Conservation (phyloP, 2,113 vertebrate species). For the Entelurus aequoreus region DNA sequence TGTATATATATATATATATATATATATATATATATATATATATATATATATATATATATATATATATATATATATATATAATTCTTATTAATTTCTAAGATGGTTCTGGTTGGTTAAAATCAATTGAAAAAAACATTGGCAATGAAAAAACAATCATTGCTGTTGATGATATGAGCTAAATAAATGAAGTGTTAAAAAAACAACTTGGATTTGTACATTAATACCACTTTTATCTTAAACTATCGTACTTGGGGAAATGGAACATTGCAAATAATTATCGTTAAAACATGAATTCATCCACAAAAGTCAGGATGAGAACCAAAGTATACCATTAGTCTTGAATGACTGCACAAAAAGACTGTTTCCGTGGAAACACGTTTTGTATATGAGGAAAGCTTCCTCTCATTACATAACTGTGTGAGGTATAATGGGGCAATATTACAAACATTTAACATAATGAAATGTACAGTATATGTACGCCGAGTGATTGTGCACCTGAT, state of each 20-base stretch:
- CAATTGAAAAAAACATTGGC: constrained; percentile 17
- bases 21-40: no score
- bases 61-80: no score
- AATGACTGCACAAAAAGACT: constrained; percentile 25
- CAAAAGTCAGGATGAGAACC: constrained; percentile 32
- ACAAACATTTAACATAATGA: constrained; percentile 24
- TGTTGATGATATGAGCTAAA: constrained; percentile 45
- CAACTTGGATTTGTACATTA: constrained; percentile 43
- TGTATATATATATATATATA: no score
- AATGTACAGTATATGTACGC: constrained; percentile 2
- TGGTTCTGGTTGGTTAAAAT: neutral
- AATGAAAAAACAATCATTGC: constrained; percentile 4
- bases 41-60: no score
- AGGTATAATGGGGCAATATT: constrained; percentile 12
- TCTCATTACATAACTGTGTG: constrained; percentile 1
- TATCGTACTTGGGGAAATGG: constrained; percentile 48
- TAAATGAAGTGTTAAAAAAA: constrained; percentile 60
- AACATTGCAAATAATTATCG: constrained; percentile 29
- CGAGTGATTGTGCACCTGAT: constrained; percentile 13
- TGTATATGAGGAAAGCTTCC: neutral
- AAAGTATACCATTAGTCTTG: constrained; percentile 24
- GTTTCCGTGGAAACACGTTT: constrained; percentile 18
- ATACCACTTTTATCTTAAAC: constrained; percentile 36
- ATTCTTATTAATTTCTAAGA: no score
- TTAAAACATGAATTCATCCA: constrained; percentile 33